Conservation (phyloP, 2,797 vertebrate genomes). For the Enteromius thamalakanensis region DNA sequence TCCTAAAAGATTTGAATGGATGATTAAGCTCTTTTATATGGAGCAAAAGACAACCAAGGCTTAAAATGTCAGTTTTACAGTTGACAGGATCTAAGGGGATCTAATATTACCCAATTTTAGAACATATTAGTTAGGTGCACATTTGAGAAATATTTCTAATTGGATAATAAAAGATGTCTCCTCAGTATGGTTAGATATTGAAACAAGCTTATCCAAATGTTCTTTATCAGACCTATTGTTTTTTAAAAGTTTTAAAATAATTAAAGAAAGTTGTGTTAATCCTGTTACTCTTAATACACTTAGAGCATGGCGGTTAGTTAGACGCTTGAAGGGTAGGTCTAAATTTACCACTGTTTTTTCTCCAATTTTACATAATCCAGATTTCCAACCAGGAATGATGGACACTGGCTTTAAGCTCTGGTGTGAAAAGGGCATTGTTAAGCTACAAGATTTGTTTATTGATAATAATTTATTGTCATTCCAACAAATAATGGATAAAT, state of each 20-base stretch:
- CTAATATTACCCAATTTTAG: no score
- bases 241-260: neutral
- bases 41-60: no score
- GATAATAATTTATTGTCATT: neutral
- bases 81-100: no score
- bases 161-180: neutral
- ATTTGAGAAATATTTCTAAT: conserved; percentile 41
- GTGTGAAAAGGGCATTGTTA: neutral
- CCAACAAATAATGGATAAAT: neutral
- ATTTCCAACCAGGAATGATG: neutral
- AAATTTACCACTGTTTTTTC: no score
- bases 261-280: conserved; percentile 18
- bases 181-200: conserved; percentile 31
- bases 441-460: neutral
- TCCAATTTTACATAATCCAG: neutral
- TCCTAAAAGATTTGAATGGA: no score
- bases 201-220: neutral
- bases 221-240: neutral
- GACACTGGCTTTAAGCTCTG: no score
- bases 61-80: no score
- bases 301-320: neutral
- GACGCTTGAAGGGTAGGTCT: neutral
- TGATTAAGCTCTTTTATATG: no score
- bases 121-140: neutral
- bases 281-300: neutral